Percentiles rank a stretch among this genome's conserved stretches.
These are phyloP conservation scores for Pempheris klunzingeri DNA, from an alignment of 2,797 vertebrate species.

Conservation along the genomic window DNA sequence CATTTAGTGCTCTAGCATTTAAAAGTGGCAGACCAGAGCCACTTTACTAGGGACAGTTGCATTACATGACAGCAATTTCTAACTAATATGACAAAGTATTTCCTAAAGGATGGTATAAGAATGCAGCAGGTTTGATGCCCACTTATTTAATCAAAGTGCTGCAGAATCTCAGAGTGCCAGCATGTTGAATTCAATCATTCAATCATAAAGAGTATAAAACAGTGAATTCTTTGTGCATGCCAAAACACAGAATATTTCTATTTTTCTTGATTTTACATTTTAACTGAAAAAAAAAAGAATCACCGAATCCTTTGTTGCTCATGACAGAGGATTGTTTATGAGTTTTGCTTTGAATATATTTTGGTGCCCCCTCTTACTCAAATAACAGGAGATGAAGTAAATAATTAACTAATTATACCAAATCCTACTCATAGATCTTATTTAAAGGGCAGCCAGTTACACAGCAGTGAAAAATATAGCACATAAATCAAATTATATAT, in stretches of 20 bases:
- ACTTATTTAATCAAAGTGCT: slow-evolving; percentile 1
- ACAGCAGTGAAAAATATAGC: not conserved
- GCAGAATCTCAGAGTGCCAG: not conserved
- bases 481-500: not conserved
- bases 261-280: not conserved
- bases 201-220: not conserved
- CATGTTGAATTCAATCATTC: too few species aligned
- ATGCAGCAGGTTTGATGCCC: not conserved
- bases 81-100: slow-evolving; percentile 8
- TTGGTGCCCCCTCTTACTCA: not conserved
- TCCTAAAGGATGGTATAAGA: slow-evolving; percentile 10
- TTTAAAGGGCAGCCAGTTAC: not conserved
- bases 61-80: slow-evolving; percentile 3
- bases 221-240: slow-evolving; percentile 1
- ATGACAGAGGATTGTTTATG: slow-evolving; percentile 2
- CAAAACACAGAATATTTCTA: slow-evolving; percentile 3
- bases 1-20: not conserved
- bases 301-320: not conserved
- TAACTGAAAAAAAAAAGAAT: slow-evolving; percentile 9
- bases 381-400: slow-evolving; percentile 10
- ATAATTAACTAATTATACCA: not conserved
- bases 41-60: slow-evolving; percentile 11
- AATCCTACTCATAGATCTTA: not conserved
- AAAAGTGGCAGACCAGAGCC: not conserved
- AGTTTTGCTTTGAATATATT: not conserved